Conservation (phyloP, 2,113 vertebrate genomes). For the Lamprologus tigripictilis region DNA sequence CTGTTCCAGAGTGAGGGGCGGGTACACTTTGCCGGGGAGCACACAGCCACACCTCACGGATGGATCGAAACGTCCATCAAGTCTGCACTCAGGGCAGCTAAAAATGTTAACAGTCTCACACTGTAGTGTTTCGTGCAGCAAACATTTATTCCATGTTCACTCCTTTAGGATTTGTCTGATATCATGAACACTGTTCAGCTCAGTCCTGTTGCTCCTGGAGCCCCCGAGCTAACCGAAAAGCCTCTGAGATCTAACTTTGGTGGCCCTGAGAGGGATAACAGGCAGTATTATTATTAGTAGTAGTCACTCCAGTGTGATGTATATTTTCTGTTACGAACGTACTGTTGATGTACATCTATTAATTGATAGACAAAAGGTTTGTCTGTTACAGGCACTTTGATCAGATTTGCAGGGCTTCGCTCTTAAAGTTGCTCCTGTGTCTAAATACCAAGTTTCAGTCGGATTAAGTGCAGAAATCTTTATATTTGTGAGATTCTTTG, state of each 20-base stretch:
- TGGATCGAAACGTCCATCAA: slow-evolving; percentile 84
- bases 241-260: rapidly evolving
- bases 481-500: neutral
- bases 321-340: neutral
- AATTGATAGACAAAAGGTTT: neutral
- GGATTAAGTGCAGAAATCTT: neutral
- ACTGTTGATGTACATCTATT: neutral
- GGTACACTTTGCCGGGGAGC: slow-evolving; percentile 81
- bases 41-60: slow-evolving; percentile 70
- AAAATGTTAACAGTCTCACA: slow-evolving; percentile 62
- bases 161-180: neutral
- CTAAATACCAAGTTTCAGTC: neutral
- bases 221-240: rapidly evolving
- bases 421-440: neutral
- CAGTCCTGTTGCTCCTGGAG: neutral
- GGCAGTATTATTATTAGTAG: rapidly evolving
- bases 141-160: neutral
- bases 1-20: slow-evolving; percentile 68
- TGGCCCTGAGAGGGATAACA: neutral
- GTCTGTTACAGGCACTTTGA: neutral
- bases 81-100: slow-evolving; percentile 71
- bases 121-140: neutral
- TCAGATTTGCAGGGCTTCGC: neutral
- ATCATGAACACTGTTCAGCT: neutral
- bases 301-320: neutral